Evolutionary conservation across 2,113 vertebrate genomes (phyloP), one percentile per base, ranked within the genome.

Genomic region (Pseudopipra pipra): DNA sequence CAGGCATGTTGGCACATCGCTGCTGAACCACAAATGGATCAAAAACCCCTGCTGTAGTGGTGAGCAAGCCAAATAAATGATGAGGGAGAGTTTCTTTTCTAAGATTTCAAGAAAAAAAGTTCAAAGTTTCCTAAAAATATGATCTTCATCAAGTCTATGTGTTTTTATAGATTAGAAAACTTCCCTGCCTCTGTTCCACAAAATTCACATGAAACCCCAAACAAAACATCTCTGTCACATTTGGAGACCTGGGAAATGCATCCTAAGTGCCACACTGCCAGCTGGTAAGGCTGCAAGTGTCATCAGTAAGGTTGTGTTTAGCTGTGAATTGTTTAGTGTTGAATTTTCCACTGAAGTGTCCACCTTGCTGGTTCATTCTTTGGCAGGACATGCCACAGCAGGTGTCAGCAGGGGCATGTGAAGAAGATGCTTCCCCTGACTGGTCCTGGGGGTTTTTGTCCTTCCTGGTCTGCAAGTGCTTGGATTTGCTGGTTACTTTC

Each of bases 231-330:
- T 59, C 59, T 33, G 30, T 14, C 1, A 1, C 13, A 7, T 73
- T 62, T 17, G 16, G 43, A 52, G 43, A 67, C 23, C 25, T 46
- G 30, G 9, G 25, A 75, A 75, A 56, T 52, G 51, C 28, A 22
- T 31, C 14, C 23, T 25, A 31, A 58, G 47, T n/a, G 24, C 31
- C 56, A 7, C 0, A 0, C 9, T 67, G 23, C n/a, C 51, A 71
- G 28, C 39, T 76, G 33, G 46, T 49, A 44, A 51, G 56, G 12
- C 39, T 59, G 24, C 23, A 75, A 71, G 39, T 39, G 56, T 15
- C 16, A 43, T 87, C 25, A 66, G 11, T 43, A 24, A 25, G 14
- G 9, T 30, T 72, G 35, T 17, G 7, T 52, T 93, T 80, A 33
- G 27, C 33, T 71, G 56, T 28, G 31, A 70, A 56, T 52, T 66